Percentiles rank a stretch among this genome's conserved stretches.
These are phyloP conservation scores for Synodontis membranacea DNA, from an alignment of 2,113 vertebrate species.

Conservation along the genomic window DNA sequence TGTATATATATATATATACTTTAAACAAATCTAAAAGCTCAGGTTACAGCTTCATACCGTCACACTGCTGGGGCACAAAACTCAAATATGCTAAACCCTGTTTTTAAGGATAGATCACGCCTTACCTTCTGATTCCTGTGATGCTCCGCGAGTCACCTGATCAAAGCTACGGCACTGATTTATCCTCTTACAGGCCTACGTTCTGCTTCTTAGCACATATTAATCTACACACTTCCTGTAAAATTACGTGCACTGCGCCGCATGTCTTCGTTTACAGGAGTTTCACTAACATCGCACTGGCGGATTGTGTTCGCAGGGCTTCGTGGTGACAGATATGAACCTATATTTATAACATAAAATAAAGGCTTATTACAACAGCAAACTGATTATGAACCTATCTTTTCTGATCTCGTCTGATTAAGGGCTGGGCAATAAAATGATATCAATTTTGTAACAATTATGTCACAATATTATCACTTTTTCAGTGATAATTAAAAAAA, in stretches of 20 bases:
- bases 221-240: conserved; percentile 12
- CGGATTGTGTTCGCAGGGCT: background rate
- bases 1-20: background rate
- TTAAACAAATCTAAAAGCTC: conserved; percentile 7
- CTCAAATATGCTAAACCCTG: conserved; percentile 45
- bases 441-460: too few relatives aligned
- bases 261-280: background rate
- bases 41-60: background rate
- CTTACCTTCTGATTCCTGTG: conserved; percentile 36
- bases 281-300: background rate
- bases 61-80: background rate
- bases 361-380: background rate
- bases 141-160: conserved; percentile 40
- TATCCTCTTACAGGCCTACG: conserved; percentile 29
- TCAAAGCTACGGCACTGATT: conserved; percentile 40
- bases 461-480: too few relatives aligned
- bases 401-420: too few relatives aligned
- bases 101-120: conserved; percentile 33
- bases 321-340: background rate
- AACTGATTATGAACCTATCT: background rate
- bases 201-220: conserved; percentile 32
- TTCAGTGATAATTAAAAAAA: too few relatives aligned
- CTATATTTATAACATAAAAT: background rate
- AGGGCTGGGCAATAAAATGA: too few relatives aligned
- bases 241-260: background rate